These are phyloP conservation scores for Benthosema pterotum DNA, from an alignment of 2,797 vertebrate species.

Conservation along the genomic window DNA sequence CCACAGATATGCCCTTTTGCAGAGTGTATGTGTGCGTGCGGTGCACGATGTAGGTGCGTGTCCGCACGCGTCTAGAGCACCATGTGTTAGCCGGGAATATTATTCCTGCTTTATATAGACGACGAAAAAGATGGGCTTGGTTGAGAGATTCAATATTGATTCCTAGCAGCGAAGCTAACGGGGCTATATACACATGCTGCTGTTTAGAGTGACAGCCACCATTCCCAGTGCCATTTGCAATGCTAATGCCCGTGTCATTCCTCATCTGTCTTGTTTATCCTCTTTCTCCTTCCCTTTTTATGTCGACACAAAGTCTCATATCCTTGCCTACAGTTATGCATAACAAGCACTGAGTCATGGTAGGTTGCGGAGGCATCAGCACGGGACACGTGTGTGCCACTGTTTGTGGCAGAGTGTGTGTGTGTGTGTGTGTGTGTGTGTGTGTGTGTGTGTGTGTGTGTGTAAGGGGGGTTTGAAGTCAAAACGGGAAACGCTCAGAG, in stretches of 20 bases:
- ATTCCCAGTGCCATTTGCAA: slow-evolving; percentile 45
- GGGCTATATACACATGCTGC: slow-evolving; percentile 46
- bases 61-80: slow-evolving; percentile 19
- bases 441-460: slow-evolving; percentile 7
- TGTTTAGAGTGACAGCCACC: slow-evolving; percentile 45
- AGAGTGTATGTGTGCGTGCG: background rate
- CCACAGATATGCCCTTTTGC: slow-evolving; percentile 29
- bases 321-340: slow-evolving; percentile 11
- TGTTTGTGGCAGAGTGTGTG: background rate
- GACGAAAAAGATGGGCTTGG: slow-evolving; percentile 53
- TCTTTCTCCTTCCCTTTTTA: no score
- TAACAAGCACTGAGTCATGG: background rate
- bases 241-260: slow-evolving; percentile 49
- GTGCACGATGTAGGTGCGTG: background rate
- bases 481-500: background rate
- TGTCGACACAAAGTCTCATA: slow-evolving; percentile 21
- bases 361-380: no score
- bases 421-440: slow-evolving; percentile 5
- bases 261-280: slow-evolving; percentile 31
- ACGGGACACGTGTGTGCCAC: background rate
- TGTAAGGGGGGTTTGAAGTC: background rate
- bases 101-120: slow-evolving; percentile 53
- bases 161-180: slow-evolving; percentile 43
- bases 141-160: slow-evolving; percentile 59
- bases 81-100: slow-evolving; percentile 46